phyloP scores from a whole-genome alignment of 2,797 vertebrate species.

The Acipenser oxyrinchus region DNA sequence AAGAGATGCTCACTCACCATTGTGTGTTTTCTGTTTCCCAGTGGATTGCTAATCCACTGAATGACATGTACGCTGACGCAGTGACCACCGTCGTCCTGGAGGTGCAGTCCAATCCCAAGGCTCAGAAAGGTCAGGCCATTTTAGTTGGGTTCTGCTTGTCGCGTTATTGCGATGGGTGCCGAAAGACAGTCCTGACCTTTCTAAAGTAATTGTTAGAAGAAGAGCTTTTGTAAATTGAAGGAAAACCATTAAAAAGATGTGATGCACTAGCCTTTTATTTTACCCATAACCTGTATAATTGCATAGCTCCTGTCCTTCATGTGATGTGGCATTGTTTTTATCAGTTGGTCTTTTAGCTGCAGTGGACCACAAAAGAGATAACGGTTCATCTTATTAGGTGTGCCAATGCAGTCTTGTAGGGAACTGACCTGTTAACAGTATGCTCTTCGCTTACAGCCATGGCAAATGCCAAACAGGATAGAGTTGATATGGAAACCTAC shows the following conservation, averaged over 20 bases:
- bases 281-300: too few relatives aligned
- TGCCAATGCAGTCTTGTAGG: too few relatives aligned
- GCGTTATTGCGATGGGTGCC: too few relatives aligned
- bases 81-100: conserved; percentile 85
- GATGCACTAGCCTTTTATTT: too few relatives aligned
- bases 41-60: conserved; percentile 92
- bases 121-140: conserved; percentile 72
- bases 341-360: too few relatives aligned
- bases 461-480: conserved; percentile 55
- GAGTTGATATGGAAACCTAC: conserved; percentile 69
- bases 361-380: too few relatives aligned
- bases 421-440: background rate
- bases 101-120: conserved; percentile 89
- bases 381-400: too few relatives aligned
- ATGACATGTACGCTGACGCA: conserved; percentile 92
- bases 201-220: too few relatives aligned
- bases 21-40: conserved; percentile 32
- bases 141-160: background rate
- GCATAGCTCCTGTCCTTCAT: too few relatives aligned
- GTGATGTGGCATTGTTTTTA: too few relatives aligned
- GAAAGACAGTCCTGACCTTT: too few relatives aligned
- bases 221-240: background rate
- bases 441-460: conserved; percentile 40
- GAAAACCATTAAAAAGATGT: background rate
- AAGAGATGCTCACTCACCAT: background rate